phyloP scores from a whole-genome alignment of 2,797 vertebrate species.

The Psittacula derbiana region DNA sequence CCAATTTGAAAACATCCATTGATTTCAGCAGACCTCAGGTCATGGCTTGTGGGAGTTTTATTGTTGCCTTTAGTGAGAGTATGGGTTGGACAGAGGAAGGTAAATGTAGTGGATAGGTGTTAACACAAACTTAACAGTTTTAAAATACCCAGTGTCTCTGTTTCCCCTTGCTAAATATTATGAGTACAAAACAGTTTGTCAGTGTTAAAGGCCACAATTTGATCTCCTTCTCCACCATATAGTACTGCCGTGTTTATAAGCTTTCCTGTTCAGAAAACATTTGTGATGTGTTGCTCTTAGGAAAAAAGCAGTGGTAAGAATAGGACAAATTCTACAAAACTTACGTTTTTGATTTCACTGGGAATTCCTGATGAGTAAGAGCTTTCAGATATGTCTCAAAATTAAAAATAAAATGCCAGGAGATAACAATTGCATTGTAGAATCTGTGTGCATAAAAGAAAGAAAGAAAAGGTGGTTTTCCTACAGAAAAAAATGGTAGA shows the following conservation, averaged over 20 bases:
- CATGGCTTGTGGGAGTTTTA: slow-evolving; percentile 32
- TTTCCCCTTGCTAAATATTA: not conserved
- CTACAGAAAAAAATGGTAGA: not conserved
- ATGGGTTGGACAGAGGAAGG: not conserved
- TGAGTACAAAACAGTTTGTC: not conserved
- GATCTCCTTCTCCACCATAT: not conserved
- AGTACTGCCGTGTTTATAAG: not conserved
- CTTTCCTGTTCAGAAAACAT: not conserved
- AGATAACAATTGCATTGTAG: not conserved
- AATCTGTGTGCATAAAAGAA: not conserved
- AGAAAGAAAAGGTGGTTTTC: not conserved
- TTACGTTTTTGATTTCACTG: not conserved
- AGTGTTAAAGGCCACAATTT: not conserved
- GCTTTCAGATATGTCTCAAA: not conserved
- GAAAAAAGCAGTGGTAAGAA: not conserved
- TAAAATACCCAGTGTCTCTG: not conserved
- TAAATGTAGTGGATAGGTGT: slow-evolving; percentile 11
- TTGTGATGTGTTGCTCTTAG: not conserved
- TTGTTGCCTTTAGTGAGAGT: slow-evolving; percentile 26
- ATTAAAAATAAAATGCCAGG: not conserved
- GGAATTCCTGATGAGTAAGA: not conserved
- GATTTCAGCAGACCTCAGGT: slow-evolving; percentile 38
- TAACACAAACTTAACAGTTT: slow-evolving; percentile 19
- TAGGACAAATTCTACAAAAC: not conserved
- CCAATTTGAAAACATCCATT: slow-evolving; percentile 48